These are phyloP conservation scores for Oreochromis tanganicae DNA, from an alignment of 2,113 vertebrate species.

Conservation along the genomic window DNA sequence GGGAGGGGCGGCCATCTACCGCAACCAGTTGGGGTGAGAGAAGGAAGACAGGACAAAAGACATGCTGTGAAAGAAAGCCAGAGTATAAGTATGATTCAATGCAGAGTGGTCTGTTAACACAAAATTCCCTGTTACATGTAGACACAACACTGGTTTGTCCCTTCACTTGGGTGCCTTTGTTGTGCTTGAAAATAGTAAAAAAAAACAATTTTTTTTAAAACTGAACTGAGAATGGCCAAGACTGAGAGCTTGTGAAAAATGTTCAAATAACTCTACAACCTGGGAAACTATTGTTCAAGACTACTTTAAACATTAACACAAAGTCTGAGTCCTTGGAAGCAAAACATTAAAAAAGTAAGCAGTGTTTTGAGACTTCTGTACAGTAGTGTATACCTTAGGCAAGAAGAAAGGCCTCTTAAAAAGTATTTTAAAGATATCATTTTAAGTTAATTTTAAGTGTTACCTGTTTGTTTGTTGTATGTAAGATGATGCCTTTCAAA, in stretches of 20 bases:
- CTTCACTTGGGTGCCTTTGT: background rate
- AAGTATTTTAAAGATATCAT: background rate
- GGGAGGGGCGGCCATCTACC: background rate
- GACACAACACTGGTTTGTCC: background rate
- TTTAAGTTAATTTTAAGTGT: background rate
- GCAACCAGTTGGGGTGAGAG: background rate
- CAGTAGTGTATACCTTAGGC: background rate
- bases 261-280: background rate
- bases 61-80: background rate
- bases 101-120: background rate
- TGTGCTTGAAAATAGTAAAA: background rate
- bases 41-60: background rate
- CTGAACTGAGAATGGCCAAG: background rate
- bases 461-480: background rate
- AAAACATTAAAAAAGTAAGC: background rate
- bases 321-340: background rate
- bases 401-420: background rate
- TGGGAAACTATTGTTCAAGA: background rate
- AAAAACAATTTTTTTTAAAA: background rate
- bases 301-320: background rate
- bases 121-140: background rate
- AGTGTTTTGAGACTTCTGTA: background rate
- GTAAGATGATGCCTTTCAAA: background rate
- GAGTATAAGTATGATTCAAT: background rate
- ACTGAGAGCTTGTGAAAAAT: background rate